These are phyloP conservation scores for Campylorhamphus procurvoides DNA, from an alignment of 2,113 vertebrate species.

Conservation along the genomic window DNA sequence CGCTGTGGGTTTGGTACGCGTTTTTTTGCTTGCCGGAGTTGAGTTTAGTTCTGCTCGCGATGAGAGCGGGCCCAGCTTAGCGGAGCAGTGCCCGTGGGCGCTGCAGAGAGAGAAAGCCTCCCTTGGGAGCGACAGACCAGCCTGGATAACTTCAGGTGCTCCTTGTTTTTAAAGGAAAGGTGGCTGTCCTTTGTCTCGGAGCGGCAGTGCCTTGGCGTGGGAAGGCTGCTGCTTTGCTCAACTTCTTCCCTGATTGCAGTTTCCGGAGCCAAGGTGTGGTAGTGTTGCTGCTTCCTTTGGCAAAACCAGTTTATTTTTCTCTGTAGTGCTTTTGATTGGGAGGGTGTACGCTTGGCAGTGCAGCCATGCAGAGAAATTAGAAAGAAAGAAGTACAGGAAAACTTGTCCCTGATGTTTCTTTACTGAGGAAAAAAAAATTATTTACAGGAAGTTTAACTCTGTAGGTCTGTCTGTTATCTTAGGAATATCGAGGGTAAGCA, in stretches of 20 bases:
- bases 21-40: background rate
- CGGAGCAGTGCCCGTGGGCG: background rate
- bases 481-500: background rate
- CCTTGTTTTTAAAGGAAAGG: background rate
- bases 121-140: background rate
- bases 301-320: conserved; percentile 44
- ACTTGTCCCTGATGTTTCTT: background rate
- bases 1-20: background rate
- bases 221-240: background rate
- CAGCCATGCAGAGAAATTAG: background rate
- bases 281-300: conserved; percentile 39
- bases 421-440: background rate
- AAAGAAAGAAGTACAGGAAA: background rate
- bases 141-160: background rate
- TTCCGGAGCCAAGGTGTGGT: conserved; percentile 51
- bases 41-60: background rate
- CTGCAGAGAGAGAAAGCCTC: too few species aligned
- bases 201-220: background rate
- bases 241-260: background rate
- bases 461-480: background rate
- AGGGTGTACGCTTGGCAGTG: background rate
- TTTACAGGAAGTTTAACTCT: background rate
- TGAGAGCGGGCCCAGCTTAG: background rate
- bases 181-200: background rate
- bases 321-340: background rate